Evolutionary conservation across 2,888 invertebrate species (phyloP), one percentile per base, ranked within the genome.

Genomic region (Podabrus alpinus): DNA sequence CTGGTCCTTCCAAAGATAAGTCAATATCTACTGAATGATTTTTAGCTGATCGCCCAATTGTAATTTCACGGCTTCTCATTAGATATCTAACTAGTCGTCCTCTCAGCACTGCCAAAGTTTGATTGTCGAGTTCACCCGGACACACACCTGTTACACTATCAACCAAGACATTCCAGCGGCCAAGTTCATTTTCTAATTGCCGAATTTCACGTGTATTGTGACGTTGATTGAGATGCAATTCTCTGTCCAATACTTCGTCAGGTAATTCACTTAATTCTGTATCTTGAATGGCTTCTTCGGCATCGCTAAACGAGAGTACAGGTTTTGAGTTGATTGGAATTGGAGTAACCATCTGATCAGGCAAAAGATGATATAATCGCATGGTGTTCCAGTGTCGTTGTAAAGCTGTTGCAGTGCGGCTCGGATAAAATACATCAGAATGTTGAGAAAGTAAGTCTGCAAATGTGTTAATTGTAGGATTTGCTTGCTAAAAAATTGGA

Each of bases 31-130:
- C 97, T 68, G 90, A 90, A 83, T 94, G 93, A 83, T 97, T 97
- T 82, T 95, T 94, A 0, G 97, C 95, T 78, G 94, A 93, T 75
- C 98, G 91, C 0, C 98, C 98, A 61, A 99, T 92, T 0, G 97
- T 97, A 68, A 98, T 97, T 93, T 98, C 97, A 84, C 94, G 91
- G 13, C 97, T 97, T 78, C 97, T 90, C 97, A 98, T 98, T 69
- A 98, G 90, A 87, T 97, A 98, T 59, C 98, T 91, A 11, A 98
- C 98, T 80, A 97, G 92, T 70, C 97, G 91, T 0, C 98, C 98
- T 24, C 97, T 90, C 29, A 99, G 89, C 60, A 98, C 96, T 0
- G 97, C 98, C 71, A 98, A 90, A 0, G 98, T 98, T 86, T 97
- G 96, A 86, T 94, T 94, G 86, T 98, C 98, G 85, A 98, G 93